phyloP scores from a whole-genome alignment of 2,797 vertebrate species.

The Parotocinclus haroldoi region DNA sequence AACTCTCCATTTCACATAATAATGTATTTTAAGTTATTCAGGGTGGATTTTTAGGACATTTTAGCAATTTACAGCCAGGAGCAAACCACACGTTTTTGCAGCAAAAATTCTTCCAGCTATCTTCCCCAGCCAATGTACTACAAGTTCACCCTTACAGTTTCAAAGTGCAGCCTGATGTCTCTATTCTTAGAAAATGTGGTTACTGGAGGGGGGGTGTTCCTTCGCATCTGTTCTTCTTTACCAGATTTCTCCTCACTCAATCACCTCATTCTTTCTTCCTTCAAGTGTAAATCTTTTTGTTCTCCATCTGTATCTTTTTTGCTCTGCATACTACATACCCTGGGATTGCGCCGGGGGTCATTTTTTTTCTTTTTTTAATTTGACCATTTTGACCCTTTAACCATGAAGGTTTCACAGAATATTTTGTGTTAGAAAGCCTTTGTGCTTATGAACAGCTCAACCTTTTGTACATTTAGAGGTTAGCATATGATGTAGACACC shows the following conservation, averaged over 20 bases:
- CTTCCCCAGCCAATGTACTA: neutral
- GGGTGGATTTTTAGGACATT: no score
- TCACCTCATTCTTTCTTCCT: constrained; percentile 30
- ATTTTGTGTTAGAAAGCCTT: constrained; percentile 3
- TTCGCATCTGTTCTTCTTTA: constrained; percentile 32
- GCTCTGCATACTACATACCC: constrained; percentile 36
- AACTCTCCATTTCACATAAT: no score
- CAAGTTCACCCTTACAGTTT: neutral
- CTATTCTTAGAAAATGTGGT: constrained; percentile 36
- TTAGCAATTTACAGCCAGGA: no score
- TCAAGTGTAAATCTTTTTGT: constrained; percentile 32
- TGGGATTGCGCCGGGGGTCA: constrained; percentile 5
- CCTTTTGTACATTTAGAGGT: neutral
- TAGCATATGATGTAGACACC: constrained; percentile 6
- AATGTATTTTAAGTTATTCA: no score
- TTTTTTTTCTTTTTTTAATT: neutral
- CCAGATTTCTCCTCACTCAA: constrained; percentile 20
- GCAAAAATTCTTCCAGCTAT: no score
- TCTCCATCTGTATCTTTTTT: constrained; percentile 38
- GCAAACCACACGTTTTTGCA: no score
- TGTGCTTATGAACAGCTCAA: neutral
- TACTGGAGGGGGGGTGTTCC: neutral
- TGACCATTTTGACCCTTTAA: constrained; percentile 2
- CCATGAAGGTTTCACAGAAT: constrained; percentile 11
- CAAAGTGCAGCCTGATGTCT: constrained; percentile 28